Percentiles rank a stretch among this genome's conserved stretches.
phyloP scores from a whole-genome alignment of 1,140 invertebrate genomes.

The Bursaphelenchus mucronatus region DNA sequence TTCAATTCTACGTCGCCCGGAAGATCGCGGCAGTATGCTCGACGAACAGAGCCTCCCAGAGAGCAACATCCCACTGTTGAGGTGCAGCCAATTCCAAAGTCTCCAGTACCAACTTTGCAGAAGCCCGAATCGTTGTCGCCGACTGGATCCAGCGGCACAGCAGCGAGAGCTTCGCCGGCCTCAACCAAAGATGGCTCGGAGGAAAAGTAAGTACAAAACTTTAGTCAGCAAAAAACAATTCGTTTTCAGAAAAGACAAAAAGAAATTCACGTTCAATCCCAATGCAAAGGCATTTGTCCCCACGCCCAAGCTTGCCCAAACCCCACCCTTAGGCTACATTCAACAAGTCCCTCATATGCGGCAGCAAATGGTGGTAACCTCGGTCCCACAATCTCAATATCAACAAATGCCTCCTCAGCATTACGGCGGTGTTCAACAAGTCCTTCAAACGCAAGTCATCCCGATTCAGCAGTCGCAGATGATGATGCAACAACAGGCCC shows the following conservation, averaged over 20 bases:
- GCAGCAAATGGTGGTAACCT: constrained; percentile 2
- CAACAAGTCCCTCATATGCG: neutral
- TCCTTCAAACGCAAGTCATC: constrained; percentile 4
- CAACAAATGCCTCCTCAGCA: constrained; percentile 5
- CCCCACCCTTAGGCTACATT: constrained; percentile 8
- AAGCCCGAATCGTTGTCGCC: neutral
- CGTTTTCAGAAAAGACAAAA: constrained; percentile 14
- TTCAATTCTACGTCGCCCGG: no score
- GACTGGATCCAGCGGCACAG: constrained; percentile 8
- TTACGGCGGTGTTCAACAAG: constrained; percentile 9
- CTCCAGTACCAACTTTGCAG: neutral
- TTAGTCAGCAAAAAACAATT: neutral
- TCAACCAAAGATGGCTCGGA: constrained; percentile 6
- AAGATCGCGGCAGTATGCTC: no score
- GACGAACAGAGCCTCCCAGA: no score
- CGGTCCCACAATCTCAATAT: neutral
- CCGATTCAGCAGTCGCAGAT: neutral
- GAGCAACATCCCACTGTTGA: no score
- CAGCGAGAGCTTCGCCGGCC: constrained; percentile 10
- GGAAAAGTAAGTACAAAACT: constrained; percentile 10
- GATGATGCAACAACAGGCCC: constrained; percentile 1
- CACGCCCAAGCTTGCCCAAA: constrained; percentile 5
- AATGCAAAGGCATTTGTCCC: constrained; percentile 22
- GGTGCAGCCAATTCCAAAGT: no score
- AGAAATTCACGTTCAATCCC: constrained; percentile 24